A percentile compares a stretch with the other conserved stretches of the same genome.
Evolutionary conservation across 2,113 vertebrate genomes (phyloP).

Genomic region (Lepisosteus osseus): DNA sequence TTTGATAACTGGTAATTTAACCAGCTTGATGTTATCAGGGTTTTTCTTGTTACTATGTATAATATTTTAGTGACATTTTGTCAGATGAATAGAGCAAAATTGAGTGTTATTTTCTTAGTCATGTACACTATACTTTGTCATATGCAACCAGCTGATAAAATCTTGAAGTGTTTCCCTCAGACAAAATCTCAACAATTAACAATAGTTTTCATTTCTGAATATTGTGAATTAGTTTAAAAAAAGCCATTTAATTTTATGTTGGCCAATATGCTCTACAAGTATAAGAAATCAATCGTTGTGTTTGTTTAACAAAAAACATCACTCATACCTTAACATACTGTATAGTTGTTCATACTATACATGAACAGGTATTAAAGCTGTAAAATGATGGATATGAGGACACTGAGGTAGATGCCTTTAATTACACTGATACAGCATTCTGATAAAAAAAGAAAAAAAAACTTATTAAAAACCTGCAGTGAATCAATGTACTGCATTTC

Average conservation of each 20-base stretch:
- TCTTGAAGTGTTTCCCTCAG: no score
- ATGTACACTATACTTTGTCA: no score
- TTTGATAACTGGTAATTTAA: no score
- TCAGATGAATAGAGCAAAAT: no score
- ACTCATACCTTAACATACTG: constrained; percentile 4
- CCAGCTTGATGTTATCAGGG: no score
- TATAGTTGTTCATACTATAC: neutral
- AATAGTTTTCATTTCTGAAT: neutral
- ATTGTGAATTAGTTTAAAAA: neutral
- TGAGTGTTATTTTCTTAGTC: no score
- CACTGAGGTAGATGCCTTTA: constrained; percentile 65
- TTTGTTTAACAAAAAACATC: constrained; percentile 3
- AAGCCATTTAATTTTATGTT: neutral
- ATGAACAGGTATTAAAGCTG: constrained; percentile 41
- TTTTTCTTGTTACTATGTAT: no score
- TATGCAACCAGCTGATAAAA: no score
- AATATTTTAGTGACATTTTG: no score
- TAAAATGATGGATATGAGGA: constrained; percentile 35
- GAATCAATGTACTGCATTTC: constrained; percentile 16
- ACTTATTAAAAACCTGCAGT: constrained; percentile 24
- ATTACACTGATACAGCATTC: constrained; percentile 53
- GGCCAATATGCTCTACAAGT: no score
- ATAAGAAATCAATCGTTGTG: neutral
- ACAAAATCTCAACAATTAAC: no score
- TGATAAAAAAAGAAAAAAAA: constrained; percentile 41